Percentiles rank a stretch among this genome's conserved stretches.
phyloP scores from a whole-genome alignment of 2,113 vertebrate genomes.

The Dinomys branickii region DNA sequence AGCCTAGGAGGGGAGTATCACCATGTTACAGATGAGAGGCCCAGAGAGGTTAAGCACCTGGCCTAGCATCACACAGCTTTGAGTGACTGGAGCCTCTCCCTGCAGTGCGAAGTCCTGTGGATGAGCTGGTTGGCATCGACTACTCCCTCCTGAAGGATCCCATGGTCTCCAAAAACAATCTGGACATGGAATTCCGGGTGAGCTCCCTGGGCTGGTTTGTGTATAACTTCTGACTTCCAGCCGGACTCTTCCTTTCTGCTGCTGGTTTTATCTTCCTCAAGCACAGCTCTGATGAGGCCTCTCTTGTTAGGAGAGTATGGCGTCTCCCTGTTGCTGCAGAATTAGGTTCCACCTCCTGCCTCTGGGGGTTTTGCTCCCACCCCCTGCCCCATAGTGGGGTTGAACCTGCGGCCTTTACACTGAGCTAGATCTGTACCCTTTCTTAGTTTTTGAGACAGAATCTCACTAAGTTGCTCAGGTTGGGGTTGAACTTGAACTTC shows the following conservation, averaged over 20 bases:
- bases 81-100: background rate
- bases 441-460: background rate
- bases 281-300: background rate
- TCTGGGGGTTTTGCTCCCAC: background rate
- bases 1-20: background rate
- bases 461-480: background rate
- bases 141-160: constrained; percentile 95
- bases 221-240: background rate
- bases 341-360: background rate
- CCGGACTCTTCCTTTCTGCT: background rate
- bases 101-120: constrained; percentile 90
- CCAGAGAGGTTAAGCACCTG: background rate
- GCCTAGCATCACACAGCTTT: fast-evolving
- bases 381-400: background rate
- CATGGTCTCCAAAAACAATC: constrained; percentile 84
- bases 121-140: constrained; percentile 93
- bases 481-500: background rate
- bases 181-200: constrained; percentile 96
- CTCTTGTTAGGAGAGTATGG: fast-evolving
- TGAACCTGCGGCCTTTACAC: background rate
- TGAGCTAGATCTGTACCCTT: background rate
- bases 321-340: background rate
- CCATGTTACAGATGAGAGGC: background rate
- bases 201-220: constrained; percentile 42
- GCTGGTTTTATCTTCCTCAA: background rate